Conservation (phyloP, 1,140 invertebrate genomes). For the Mizuhopecten yessoensis region DNA sequence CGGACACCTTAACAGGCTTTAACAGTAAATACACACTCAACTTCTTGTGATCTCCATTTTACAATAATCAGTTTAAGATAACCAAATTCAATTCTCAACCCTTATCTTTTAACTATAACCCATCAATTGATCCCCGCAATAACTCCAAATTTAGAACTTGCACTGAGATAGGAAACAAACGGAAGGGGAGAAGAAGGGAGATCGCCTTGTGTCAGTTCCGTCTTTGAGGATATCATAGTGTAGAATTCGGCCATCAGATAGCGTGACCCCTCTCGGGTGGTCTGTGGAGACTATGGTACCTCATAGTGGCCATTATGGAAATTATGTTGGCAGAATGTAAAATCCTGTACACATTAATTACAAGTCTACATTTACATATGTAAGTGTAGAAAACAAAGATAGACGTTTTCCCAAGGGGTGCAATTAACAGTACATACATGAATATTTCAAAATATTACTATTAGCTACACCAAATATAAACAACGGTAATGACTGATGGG, state of each 20-base stretch:
- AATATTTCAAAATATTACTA: background rate
- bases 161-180: background rate
- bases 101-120: conserved; percentile 29
- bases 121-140: background rate
- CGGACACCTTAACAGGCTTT: background rate
- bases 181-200: background rate
- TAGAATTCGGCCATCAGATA: conserved; percentile 6
- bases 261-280: background rate
- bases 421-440: background rate
- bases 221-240: conserved; percentile 25
- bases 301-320: background rate
- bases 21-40: background rate
- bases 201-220: conserved; percentile 5
- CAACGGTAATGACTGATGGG: background rate
- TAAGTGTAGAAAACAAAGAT: background rate
- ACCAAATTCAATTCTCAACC: conserved; percentile 15
- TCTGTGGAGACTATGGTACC: background rate
- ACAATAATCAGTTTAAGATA: conserved; percentile 21
- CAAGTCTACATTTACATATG: background rate
- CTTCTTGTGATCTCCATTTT: background rate
- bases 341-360: background rate
- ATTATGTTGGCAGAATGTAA: background rate
- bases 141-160: conserved; percentile 17
- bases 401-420: background rate
- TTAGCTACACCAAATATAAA: background rate